Evolutionary conservation across 2,113 vertebrate genomes (phyloP), one percentile per base, ranked within the genome.

Genomic region (Burhinus oedicnemus): DNA sequence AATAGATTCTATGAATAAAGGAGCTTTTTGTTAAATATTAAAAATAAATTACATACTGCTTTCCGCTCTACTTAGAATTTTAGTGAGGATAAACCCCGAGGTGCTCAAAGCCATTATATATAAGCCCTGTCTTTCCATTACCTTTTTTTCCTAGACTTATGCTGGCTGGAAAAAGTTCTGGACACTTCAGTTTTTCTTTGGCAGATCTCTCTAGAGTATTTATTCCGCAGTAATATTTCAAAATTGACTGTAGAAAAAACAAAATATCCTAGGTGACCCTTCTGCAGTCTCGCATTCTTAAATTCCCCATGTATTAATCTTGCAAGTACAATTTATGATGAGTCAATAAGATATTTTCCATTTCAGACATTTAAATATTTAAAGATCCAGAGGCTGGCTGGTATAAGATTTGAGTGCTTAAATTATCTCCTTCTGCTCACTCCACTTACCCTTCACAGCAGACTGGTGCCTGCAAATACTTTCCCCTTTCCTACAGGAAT

Each of bases 311-410:
- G 8, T 12, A n/a, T 32, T 49, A 60, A 47, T 44, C 38, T 54
- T 54, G 44, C 65, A 51, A 72, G 65, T 66, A 38, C 47, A 58
- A 60, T n/a, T 83, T 51, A 47, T 57, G 74, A 61, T 20, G 74
- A 92, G 45, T 45, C 87, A 86, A 36, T 38, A 69, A 49, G 64
- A 30, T 52, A 52, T 80, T 85, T 83, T 82, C 82, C 91, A 83
- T 55, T 68, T 81, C 64, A 81, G 87, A 44, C 58, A 70, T 32
- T 80, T 86, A 70, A 88, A 88, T 92, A 93, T 92, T 95, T 81
- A 38, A 87, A 71, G 44, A 83, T 36, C 45, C 75, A 61, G 54
- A 51, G 71, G 42, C 1, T 80, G 93, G 76, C 60, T 75, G 52
- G 49, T 19, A 1, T 23, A 32, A 44, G 57, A 72, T 60, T 32